Evolutionary conservation across 2,797 vertebrate genomes (phyloP).

Genomic region (Tragopan temminckii): DNA sequence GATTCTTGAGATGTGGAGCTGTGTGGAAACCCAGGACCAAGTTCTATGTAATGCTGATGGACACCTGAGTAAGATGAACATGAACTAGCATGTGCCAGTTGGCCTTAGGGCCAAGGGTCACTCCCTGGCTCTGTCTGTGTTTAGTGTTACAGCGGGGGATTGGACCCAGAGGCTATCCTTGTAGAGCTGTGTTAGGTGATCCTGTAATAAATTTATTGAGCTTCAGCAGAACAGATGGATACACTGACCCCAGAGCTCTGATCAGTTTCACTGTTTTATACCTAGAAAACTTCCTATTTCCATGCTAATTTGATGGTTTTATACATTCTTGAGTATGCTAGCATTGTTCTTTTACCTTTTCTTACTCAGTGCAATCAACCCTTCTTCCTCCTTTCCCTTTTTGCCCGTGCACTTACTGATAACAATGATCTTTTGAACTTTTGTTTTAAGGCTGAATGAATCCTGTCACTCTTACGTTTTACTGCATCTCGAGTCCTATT

Average conservation of each 20-base stretch:
- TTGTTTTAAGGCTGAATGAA: neutral
- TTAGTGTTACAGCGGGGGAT: neutral
- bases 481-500: neutral
- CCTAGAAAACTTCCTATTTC: neutral
- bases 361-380: neutral
- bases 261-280: neutral
- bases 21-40: neutral
- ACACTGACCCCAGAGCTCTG: neutral
- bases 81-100: neutral
- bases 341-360: neutral
- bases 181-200: neutral
- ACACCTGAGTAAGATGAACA: neutral
- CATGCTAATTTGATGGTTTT: neutral
- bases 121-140: neutral
- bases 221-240: constrained; percentile 12
- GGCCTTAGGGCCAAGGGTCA: neutral
- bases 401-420: neutral
- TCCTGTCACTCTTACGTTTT: neutral
- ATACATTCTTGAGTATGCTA: neutral
- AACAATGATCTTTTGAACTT: neutral
- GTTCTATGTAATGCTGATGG: neutral
- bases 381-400: neutral
- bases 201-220: neutral
- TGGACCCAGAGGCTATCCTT: constrained; percentile 2
- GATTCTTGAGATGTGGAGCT: neutral